Percentiles rank a stretch among this genome's conserved stretches.
Conservation (phyloP, 2,888 invertebrate genomes). For the Clusia tigrina region DNA sequence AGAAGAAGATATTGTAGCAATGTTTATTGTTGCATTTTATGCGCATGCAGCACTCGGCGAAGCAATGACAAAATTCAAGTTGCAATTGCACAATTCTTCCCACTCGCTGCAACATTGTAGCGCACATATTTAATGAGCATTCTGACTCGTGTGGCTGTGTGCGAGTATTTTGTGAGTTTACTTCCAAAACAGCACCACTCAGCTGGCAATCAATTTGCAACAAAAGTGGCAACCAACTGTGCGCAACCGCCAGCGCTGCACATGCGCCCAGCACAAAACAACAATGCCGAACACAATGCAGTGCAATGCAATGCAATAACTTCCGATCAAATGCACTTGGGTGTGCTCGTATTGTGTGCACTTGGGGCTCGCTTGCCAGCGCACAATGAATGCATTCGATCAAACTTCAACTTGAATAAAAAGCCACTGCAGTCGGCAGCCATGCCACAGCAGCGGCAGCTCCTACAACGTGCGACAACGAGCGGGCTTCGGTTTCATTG, state of each 20-base stretch:
- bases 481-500: no score
- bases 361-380: slow-evolving; percentile 27
- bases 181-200: not conserved
- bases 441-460: not conserved
- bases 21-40: no score
- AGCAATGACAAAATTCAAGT: not conserved
- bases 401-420: slow-evolving; percentile 28
- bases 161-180: no score
- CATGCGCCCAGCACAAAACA: not conserved
- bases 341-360: not conserved
- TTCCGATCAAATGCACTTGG: not conserved
- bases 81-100: not conserved
- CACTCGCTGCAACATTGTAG: no score
- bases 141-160: no score
- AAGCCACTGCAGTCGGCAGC: not conserved
- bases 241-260: not conserved
- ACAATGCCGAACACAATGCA: not conserved
- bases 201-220: not conserved
- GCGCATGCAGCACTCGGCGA: no score
- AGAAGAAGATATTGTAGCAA: no score
- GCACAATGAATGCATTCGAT: slow-evolving; percentile 34
- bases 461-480: not conserved
- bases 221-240: not conserved
- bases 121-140: no score
- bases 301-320: not conserved